Evolutionary conservation across 2,797 vertebrate genomes (phyloP), one percentile per base, ranked within the genome.

Genomic region (Pseudochromis fuscus): DNA sequence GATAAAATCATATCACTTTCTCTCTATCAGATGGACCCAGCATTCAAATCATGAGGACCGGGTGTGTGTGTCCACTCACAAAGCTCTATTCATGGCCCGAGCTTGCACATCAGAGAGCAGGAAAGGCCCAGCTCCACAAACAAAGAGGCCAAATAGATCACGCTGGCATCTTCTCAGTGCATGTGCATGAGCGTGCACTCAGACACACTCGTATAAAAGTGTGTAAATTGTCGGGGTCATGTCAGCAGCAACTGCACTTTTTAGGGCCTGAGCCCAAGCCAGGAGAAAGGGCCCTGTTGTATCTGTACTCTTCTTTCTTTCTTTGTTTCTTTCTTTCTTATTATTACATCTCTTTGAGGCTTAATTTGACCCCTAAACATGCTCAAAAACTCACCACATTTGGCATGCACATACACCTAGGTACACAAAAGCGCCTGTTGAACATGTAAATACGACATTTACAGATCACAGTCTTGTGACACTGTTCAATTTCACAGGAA

Each of bases 141-240:
- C 93, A 95, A 92, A 91, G 87, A 87, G 87, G 82, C 86, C 87
- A 90, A 92, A 93, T 89, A 93, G 82, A 92, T 87, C 90, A 82
- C 57, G 21, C 79, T 82, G 91, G 87, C 80, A 81, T 87, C 86
- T 75, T 48, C 73, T 72, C 63, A 24, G 19, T 48, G 56, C 24
- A 15, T 8, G 49, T 24, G 42, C 50, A 30, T 38, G 21, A 67
- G 30, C 5, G 2, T 37, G 38, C 57, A 67, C 31, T 21, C 37
- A 45, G 33, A 24, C 63, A 70, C 21, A 53, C n/a, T 27, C 19
- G 59, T 18, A 55, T 30, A 38, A 4, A 25, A 40, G 21, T 27
- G 2, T 45, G 24, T 50, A 59, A 52, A 63, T 31, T 11, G 15
- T 11, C 1, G 10, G 35, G 27, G 46, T 60, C 67, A 49, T 58